Percentiles rank a stretch among this genome's conserved stretches.
These are phyloP conservation scores for Lasioglossum malachurum DNA, from an alignment of 2,888 invertebrate species.

Conservation along the genomic window DNA sequence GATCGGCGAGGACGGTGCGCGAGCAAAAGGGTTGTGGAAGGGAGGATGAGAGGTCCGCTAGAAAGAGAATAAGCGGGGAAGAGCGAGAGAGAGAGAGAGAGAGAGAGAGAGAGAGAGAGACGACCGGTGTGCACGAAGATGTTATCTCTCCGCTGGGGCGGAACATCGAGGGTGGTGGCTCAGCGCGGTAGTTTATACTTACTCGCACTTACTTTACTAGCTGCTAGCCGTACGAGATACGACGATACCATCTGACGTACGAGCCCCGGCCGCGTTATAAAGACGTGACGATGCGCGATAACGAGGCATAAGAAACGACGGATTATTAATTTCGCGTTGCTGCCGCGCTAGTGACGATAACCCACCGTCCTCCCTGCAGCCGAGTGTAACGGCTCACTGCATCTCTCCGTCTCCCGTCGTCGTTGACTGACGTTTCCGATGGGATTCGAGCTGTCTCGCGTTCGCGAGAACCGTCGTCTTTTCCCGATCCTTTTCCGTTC, in stretches of 20 bases:
- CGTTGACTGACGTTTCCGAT: neutral
- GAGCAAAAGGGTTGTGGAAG: constrained; percentile 70
- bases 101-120: constrained; percentile 52
- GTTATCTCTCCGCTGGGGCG: constrained; percentile 78
- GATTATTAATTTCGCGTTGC: constrained; percentile 75
- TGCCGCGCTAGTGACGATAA: constrained; percentile 52
- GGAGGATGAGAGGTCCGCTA: constrained; percentile 39
- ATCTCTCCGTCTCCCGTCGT: neutral
- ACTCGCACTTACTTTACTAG: constrained; percentile 77
- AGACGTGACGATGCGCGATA: constrained; percentile 80
- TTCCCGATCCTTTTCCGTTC: neutral
- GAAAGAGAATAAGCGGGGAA: constrained; percentile 31
- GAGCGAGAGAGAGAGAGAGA: constrained; percentile 54
- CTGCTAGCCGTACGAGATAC: constrained; percentile 78
- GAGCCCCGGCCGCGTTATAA: constrained; percentile 76
- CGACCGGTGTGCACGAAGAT: constrained; percentile 71
- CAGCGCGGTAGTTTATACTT: constrained; percentile 78
- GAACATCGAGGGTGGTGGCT: constrained; percentile 76
- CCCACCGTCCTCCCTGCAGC: constrained; percentile 7
- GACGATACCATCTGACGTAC: constrained; percentile 81
- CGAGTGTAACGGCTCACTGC: neutral
- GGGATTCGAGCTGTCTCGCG: neutral
- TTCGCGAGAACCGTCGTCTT: neutral
- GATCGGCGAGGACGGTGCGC: constrained; percentile 67
- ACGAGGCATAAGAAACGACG: constrained; percentile 73